Percentiles rank a stretch among this genome's conserved stretches.
phyloP scores from a whole-genome alignment of 2,113 vertebrate genomes.

The Aviceda subcristata region DNA sequence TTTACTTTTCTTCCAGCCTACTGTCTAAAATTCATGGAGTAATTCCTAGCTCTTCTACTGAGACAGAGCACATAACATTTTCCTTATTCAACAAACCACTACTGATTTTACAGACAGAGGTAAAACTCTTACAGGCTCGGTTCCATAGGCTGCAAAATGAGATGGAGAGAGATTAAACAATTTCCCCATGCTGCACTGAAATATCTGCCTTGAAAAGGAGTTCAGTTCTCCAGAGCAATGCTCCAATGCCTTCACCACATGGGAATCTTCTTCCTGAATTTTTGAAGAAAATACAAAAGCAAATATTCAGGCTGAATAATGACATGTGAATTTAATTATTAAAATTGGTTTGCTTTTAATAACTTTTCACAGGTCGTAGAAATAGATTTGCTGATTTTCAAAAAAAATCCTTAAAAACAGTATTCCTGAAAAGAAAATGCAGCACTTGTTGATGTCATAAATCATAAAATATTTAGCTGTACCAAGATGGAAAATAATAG shows the following conservation, averaged over 20 bases:
- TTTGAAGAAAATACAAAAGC: not conserved
- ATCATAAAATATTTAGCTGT: not conserved
- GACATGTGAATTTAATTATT: not conserved
- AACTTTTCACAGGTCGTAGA: not conserved
- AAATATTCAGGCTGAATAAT: not conserved
- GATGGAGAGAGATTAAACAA: not conserved
- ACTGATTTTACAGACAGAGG: not conserved
- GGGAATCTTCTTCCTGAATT: not conserved
- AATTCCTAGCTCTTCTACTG: not conserved
- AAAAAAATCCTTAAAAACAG: not conserved
- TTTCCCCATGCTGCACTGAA: rapidly evolving
- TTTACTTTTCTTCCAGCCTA: not conserved
- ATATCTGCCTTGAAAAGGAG: not conserved
- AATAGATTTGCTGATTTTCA: not conserved
- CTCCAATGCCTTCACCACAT: not conserved
- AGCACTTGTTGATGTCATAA: not conserved
- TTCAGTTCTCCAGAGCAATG: not conserved
- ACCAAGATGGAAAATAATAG: not conserved
- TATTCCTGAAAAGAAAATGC: not conserved
- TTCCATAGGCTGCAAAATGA: not conserved
- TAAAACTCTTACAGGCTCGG: not conserved
- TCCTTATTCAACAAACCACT: not conserved
- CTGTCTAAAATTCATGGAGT: not conserved
- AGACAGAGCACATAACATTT: not conserved
- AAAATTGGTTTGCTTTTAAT: not conserved